Conservation (phyloP, 1,140 invertebrate species). For the Calycopis cecrops region DNA sequence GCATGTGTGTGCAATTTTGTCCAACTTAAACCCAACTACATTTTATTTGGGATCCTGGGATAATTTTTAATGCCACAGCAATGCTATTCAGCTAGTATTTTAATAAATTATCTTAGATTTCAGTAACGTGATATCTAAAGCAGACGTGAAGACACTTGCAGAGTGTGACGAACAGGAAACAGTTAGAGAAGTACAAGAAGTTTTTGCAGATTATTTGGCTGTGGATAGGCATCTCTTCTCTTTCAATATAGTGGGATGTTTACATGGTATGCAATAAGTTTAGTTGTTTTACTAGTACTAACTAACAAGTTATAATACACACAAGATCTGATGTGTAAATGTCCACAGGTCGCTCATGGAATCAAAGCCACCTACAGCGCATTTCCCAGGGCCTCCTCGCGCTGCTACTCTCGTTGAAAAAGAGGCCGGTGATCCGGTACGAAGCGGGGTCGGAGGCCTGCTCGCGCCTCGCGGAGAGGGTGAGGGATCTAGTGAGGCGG, state of each 20-base stretch:
- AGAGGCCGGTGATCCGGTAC: conserved; percentile 93
- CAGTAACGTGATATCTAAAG: conserved; percentile 97
- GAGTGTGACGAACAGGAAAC: conserved; percentile 98
- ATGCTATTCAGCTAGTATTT: too few species aligned
- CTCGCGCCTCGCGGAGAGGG: conserved; percentile 88
- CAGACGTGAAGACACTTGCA: conserved; percentile 95
- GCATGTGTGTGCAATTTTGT: too few species aligned
- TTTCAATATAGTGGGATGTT: conserved; percentile 80
- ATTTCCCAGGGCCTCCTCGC: conserved; percentile 90
- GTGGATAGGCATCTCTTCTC: conserved; percentile 87
- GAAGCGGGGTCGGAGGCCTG: conserved; percentile 92
- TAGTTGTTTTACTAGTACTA: too few species aligned
- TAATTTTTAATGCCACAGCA: too few species aligned
- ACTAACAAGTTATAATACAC: too few species aligned
- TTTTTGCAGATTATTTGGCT: conserved; percentile 96
- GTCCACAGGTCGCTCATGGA: conserved; percentile 82
- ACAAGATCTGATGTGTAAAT: conserved; percentile 31
- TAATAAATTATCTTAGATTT: conserved; percentile 83
- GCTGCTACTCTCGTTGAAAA: conserved; percentile 93
- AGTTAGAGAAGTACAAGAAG: conserved; percentile 95
- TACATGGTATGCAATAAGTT: conserved; percentile 30
- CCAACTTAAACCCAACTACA: too few species aligned
- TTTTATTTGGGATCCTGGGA: too few species aligned
- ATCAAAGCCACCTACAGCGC: conserved; percentile 82
- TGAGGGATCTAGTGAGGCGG: conserved; percentile 89